Conservation (phyloP, 2,888 invertebrate genomes). For the Macrostomum cliftonense region DNA sequence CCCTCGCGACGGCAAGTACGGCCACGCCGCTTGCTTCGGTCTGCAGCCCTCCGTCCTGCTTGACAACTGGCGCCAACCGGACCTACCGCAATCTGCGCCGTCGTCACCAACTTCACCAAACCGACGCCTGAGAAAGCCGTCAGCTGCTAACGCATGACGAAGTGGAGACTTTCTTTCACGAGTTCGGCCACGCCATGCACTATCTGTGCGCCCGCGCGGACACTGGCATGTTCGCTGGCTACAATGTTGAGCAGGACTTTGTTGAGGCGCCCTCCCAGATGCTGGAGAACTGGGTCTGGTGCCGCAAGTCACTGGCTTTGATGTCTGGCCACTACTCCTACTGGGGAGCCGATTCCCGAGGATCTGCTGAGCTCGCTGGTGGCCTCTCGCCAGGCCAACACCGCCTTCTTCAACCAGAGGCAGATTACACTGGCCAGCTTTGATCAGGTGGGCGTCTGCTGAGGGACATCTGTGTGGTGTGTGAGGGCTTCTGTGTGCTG, state of each 20-base stretch:
- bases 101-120: constrained; percentile 42
- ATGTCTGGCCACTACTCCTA: constrained; percentile 40
- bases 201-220: constrained; percentile 39
- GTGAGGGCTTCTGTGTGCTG: too few relatives aligned
- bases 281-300: constrained; percentile 44
- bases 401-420: constrained; percentile 39
- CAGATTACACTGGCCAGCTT: constrained; percentile 40
- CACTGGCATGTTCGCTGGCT: constrained; percentile 28
- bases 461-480: too few relatives aligned
- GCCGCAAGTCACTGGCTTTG: constrained; percentile 35
- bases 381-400: constrained; percentile 38
- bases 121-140: constrained; percentile 37
- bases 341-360: constrained; percentile 33
- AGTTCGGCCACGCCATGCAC: constrained; percentile 44
- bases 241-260: constrained; percentile 40
- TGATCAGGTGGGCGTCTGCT: constrained; percentile 40
- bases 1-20: constrained; percentile 42
- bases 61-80: background rate
- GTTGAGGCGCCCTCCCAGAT: constrained; percentile 43
- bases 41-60: constrained; percentile 27
- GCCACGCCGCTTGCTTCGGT: constrained; percentile 40
- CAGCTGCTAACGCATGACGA: constrained; percentile 40
- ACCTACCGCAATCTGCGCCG: constrained; percentile 34
- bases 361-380: constrained; percentile 36
- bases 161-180: constrained; percentile 42